Evolutionary conservation across 2,113 vertebrate genomes (phyloP).

Genomic region (Prunella fulvescens): DNA sequence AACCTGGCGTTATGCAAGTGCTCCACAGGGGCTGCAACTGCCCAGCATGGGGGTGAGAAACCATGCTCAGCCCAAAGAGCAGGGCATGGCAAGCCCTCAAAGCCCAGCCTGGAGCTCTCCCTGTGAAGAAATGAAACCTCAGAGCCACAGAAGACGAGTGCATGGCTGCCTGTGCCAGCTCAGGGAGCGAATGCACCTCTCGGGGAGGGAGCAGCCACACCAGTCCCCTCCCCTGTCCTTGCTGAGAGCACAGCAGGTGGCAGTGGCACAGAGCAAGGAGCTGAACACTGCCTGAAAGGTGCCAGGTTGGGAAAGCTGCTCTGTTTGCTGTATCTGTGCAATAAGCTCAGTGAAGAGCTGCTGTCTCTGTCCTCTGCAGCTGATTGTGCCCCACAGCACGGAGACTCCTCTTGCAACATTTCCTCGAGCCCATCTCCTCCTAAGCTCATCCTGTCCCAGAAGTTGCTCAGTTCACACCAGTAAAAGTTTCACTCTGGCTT

Average conservation of each 20-base stretch:
- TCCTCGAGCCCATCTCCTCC: background rate
- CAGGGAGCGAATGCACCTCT: background rate
- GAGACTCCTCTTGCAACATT: constrained; percentile 6
- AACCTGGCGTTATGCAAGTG: background rate
- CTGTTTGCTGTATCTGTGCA: background rate
- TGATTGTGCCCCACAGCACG: background rate
- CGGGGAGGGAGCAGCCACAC: background rate
- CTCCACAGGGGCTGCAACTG: background rate
- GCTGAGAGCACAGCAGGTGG: background rate
- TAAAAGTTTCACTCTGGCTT: background rate
- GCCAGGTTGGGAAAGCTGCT: background rate
- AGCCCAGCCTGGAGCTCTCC: background rate
- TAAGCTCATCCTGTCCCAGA: background rate
- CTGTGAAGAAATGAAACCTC: constrained; percentile 4
- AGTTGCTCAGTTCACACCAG: background rate
- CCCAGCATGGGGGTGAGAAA: background rate
- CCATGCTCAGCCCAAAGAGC: background rate
- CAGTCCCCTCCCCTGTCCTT: background rate
- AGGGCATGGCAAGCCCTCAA: background rate
- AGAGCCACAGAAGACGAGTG: background rate
- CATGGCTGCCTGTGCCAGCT: rapidly evolving
- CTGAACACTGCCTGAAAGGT: background rate
- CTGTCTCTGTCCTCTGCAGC: background rate
- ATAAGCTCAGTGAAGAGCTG: background rate
- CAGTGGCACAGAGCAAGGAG: background rate